Percentiles rank a stretch among this genome's conserved stretches.
Evolutionary conservation across 1,140 invertebrate genomes (phyloP).

Genomic region (Leptopilina boulardi): DNA sequence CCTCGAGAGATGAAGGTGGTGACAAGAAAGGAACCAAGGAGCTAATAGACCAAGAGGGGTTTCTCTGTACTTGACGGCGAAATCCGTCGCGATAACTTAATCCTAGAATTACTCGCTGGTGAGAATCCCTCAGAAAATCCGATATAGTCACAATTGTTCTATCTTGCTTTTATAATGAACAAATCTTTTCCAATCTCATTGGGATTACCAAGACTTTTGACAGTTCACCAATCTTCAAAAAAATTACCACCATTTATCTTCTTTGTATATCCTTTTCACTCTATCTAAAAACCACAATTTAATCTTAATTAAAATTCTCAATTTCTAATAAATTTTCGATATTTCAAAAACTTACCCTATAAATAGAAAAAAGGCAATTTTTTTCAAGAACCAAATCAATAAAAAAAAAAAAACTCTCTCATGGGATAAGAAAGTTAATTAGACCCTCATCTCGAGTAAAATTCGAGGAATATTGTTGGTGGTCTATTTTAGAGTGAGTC

Average conservation of each 20-base stretch:
- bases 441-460: neutral
- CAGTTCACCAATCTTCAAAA: slow-evolving; percentile 12
- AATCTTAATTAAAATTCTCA: too few relatives aligned
- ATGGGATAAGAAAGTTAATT: neutral
- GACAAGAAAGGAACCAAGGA: slow-evolving; percentile 42
- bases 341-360: too few relatives aligned
- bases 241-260: neutral
- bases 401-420: too few relatives aligned
- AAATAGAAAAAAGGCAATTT: too few relatives aligned
- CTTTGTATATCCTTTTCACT: slow-evolving; percentile 6
- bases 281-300: neutral
- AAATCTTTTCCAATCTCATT: slow-evolving; percentile 5
- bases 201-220: slow-evolving; percentile 31
- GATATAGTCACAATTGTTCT: slow-evolving; percentile 60
- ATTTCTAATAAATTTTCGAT: too few relatives aligned
- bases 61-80: slow-evolving; percentile 66
- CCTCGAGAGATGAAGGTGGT: slow-evolving; percentile 37
- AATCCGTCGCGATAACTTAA: slow-evolving; percentile 73
- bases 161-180: slow-evolving; percentile 45
- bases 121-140: slow-evolving; percentile 59
- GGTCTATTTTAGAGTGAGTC: neutral
- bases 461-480: neutral
- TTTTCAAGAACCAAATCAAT: too few relatives aligned
- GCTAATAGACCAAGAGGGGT: slow-evolving; percentile 61
- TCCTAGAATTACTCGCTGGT: slow-evolving; percentile 65